Evolutionary conservation across 2,888 invertebrate genomes (phyloP).

Genomic region (Drosophila falleni): DNA sequence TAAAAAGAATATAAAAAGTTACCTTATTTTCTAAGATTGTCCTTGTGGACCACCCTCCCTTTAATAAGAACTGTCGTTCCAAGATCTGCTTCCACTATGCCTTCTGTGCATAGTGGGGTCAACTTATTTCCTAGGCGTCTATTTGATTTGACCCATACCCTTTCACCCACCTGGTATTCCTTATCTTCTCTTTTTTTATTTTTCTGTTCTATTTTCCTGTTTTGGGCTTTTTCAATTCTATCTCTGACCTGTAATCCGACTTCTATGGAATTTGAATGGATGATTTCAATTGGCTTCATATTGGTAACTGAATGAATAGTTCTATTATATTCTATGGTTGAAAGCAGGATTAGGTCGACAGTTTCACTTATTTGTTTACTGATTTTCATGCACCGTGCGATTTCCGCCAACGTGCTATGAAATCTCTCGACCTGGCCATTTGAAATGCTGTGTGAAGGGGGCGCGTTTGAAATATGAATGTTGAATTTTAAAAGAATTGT

Average conservation of each 20-base stretch:
- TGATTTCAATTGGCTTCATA: slow-evolving; percentile 2
- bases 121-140: no score
- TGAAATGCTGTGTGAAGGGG: not conserved
- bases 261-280: slow-evolving; percentile 1
- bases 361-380: not conserved
- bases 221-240: not conserved
- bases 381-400: not conserved
- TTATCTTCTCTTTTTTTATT: slow-evolving; percentile 40
- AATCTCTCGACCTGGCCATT: slow-evolving; percentile 20
- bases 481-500: not conserved
- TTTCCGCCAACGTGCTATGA: slow-evolving; percentile 8
- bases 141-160: slow-evolving; percentile 2
- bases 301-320: slow-evolving; percentile 3
- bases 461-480: not conserved
- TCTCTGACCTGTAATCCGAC: not conserved
- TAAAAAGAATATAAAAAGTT: no score
- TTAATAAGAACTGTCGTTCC: no score
- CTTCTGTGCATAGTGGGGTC: no score
- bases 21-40: no score
- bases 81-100: no score
- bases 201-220: not conserved
- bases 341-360: not conserved
- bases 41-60: no score
- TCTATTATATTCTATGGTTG: slow-evolving; percentile 12
- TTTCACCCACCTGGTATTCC: slow-evolving; percentile 7